A percentile compares a stretch with the other conserved stretches of the same genome.
Conservation (phyloP, 2,113 vertebrate species). For the Melanocharis versteri region DNA sequence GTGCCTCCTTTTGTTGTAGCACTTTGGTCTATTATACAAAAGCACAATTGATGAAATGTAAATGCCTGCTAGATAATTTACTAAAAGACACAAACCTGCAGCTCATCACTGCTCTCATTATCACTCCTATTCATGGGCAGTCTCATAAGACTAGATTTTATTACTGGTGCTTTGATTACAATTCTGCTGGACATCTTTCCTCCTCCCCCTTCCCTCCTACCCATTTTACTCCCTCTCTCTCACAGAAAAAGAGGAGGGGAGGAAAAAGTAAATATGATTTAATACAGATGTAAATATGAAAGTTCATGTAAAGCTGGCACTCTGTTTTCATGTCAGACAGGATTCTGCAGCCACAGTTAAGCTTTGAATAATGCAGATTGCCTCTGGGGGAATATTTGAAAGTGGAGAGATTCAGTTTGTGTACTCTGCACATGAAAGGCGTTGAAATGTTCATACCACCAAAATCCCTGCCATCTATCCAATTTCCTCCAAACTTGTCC, state of each 20-base stretch:
- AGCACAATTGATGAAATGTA: slow-evolving; percentile 53
- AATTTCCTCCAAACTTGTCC: slow-evolving; percentile 48
- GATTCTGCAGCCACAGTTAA: slow-evolving; percentile 55
- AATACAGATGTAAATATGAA: slow-evolving; percentile 53
- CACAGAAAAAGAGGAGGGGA: not conserved
- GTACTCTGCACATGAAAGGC: slow-evolving; percentile 62
- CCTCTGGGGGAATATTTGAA: slow-evolving; percentile 67
- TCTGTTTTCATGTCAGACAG: slow-evolving; percentile 59
- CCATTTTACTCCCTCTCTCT: not conserved
- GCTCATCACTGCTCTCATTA: slow-evolving; percentile 38
- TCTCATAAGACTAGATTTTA: slow-evolving; percentile 33
- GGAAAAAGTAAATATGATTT: slow-evolving; percentile 48
- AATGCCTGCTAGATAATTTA: slow-evolving; percentile 46
- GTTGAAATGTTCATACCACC: slow-evolving; percentile 43
- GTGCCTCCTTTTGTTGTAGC: slow-evolving; percentile 9
- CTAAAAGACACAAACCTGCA: slow-evolving; percentile 56
- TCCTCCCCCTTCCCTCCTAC: slow-evolving; percentile 27
- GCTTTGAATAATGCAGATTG: slow-evolving; percentile 66
- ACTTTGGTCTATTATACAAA: slow-evolving; percentile 7
- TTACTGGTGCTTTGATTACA: slow-evolving; percentile 26
- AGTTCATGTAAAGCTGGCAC: slow-evolving; percentile 45
- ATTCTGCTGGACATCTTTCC: slow-evolving; percentile 5
- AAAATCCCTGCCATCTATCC: slow-evolving; percentile 57
- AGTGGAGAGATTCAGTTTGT: slow-evolving; percentile 64
- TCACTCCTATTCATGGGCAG: slow-evolving; percentile 41